Evolutionary conservation across 2,888 invertebrate species (phyloP).

Genomic region (Branchipolynoe longqiensis): DNA sequence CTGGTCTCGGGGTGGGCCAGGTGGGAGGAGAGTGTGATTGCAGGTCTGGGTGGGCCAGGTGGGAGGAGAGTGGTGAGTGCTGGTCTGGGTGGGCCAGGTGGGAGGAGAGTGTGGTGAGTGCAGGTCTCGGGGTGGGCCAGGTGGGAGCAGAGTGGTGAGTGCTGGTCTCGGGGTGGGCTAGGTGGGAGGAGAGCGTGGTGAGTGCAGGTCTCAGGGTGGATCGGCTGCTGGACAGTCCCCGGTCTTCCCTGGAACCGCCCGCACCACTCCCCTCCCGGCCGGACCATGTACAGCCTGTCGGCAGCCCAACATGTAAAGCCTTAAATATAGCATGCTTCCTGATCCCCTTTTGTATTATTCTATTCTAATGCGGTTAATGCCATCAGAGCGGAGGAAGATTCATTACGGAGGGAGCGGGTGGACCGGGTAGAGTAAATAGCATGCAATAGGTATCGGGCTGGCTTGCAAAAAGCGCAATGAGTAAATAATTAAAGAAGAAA

Average conservation of each 20-base stretch:
- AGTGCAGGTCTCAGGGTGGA: not conserved
- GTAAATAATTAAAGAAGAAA: no score
- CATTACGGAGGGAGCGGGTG: no score
- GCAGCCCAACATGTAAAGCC: not conserved
- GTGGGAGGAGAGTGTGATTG: not conserved
- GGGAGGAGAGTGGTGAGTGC: not conserved
- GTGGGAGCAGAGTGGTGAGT: not conserved
- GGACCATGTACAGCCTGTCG: not conserved
- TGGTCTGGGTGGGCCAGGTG: not conserved
- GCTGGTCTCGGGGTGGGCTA: not conserved
- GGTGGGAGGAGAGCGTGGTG: not conserved
- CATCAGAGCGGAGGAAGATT: no score
- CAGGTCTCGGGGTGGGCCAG: not conserved
- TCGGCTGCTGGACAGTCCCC: constrained; percentile 19
- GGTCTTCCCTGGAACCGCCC: not conserved
- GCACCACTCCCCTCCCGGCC: not conserved
- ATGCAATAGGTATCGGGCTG: not conserved
- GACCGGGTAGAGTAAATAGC: no score
- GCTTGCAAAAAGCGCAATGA: not conserved
- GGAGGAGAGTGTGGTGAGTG: not conserved
- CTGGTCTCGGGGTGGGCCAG: not conserved
- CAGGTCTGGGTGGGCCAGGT: no score
- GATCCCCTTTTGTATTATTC: constrained; percentile 1
- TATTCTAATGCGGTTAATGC: no score
- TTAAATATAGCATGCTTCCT: constrained; percentile 12